phyloP scores from a whole-genome alignment of 2,797 vertebrate species.

The Sternotherus odoratus region DNA sequence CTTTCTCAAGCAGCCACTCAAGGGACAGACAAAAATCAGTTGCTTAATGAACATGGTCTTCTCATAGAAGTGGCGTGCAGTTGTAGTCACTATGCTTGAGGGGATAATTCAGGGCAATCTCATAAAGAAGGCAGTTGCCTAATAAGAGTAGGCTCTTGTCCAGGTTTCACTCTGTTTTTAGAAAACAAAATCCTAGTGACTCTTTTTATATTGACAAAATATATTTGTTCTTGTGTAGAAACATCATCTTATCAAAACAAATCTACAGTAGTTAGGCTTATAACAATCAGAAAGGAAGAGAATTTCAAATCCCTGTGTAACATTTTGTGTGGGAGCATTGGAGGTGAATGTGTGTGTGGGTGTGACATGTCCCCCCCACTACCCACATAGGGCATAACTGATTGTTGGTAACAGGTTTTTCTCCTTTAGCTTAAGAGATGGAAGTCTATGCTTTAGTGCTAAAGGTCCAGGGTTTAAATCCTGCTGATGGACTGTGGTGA shows the following conservation, averaged over 20 bases:
- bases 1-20: neutral
- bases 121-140: neutral
- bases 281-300: neutral
- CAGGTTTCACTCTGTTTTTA: neutral
- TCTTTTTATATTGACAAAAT: neutral
- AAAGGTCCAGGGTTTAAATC: neutral
- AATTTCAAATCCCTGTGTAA: neutral
- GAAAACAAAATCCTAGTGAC: neutral
- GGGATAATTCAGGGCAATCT: neutral
- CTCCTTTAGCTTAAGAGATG: neutral
- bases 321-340: neutral
- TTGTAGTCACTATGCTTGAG: fast-evolving
- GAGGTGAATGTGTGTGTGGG: too few species aligned
- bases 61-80: neutral
- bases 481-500: neutral
- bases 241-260: neutral
- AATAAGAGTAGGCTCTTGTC: neutral
- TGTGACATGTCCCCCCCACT: neutral
- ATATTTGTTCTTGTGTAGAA: neutral
- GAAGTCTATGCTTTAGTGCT: neutral
- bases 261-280: neutral
- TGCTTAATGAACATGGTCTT: neutral
- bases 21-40: neutral
- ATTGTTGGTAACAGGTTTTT: fast-evolving
- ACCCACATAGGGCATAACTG: too few species aligned